Conservation (phyloP, 2,797 vertebrate genomes). For the Chelidonichthys spinosus region DNA sequence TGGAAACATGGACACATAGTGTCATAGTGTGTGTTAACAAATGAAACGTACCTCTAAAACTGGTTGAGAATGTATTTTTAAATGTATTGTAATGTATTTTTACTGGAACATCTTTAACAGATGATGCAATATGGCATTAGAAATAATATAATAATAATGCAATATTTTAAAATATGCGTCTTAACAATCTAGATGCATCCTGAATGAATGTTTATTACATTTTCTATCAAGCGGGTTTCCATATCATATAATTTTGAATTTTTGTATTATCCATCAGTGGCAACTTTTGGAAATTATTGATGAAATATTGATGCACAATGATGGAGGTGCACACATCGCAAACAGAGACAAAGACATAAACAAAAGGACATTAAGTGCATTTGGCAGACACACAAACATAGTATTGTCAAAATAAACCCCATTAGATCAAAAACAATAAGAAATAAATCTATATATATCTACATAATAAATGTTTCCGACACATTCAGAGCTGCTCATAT, state of each 20-base stretch:
- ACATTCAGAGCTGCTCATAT: neutral
- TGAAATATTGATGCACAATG: constrained; percentile 13
- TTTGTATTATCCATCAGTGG: neutral
- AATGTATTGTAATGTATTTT: neutral
- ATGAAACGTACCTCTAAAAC: neutral
- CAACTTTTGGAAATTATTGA: neutral
- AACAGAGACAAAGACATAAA: constrained; percentile 1
- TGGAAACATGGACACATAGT: neutral
- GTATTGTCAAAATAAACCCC: constrained; percentile 17
- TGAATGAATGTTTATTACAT: neutral
- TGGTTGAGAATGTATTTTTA: neutral
- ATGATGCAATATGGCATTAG: neutral
- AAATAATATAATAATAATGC: neutral
- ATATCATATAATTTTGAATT: neutral
- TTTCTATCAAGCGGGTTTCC: neutral
- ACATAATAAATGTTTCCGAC: neutral
- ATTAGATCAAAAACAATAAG: constrained; percentile 11
- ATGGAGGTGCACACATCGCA: constrained; percentile 3
- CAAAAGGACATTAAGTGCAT: constrained; percentile 14
- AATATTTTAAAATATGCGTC: neutral
- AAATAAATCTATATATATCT: constrained; percentile 26
- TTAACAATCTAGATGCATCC: neutral
- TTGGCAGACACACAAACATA: constrained; percentile 38
- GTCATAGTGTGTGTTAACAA: neutral
- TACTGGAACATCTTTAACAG: neutral